Percentiles rank a stretch among this genome's conserved stretches.
These are phyloP conservation scores for Drosophila grimshawi DNA, from an alignment of 1,140 invertebrate genomes.

Conservation along the genomic window DNA sequence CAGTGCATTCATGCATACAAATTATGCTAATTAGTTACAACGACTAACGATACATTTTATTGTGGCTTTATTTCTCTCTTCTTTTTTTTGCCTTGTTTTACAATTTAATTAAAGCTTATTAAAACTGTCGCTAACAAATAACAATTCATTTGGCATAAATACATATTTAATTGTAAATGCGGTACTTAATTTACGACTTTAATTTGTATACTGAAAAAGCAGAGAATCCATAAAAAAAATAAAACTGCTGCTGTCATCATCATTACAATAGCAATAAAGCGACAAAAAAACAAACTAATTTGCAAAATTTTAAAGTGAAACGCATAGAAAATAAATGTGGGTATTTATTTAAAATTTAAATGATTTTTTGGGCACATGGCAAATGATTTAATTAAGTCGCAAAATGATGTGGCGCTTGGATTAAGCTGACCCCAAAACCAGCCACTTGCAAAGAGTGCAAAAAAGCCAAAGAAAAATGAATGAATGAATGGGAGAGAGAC, in stretches of 20 bases:
- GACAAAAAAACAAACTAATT: no score
- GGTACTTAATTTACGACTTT: conserved; percentile 61
- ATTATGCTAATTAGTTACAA: conserved; percentile 81
- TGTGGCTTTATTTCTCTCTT: conserved; percentile 46
- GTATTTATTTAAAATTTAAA: conserved; percentile 36
- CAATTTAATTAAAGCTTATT: conserved; percentile 75
- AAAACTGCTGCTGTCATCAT: not conserved
- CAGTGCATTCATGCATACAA: conserved; percentile 67
- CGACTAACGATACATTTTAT: conserved; percentile 22
- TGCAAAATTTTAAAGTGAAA: not conserved
- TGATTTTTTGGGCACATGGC: conserved; percentile 27
- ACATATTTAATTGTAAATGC: conserved; percentile 52
- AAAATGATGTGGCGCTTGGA: conserved; percentile 64
- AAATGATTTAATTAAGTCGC: conserved; percentile 77
- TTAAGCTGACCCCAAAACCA: conserved; percentile 70
- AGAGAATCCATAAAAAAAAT: conserved; percentile 28
- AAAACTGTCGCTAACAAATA: conserved; percentile 55
- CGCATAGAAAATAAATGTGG: conserved; percentile 16
- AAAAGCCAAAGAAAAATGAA: conserved; percentile 47
- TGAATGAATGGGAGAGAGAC: conserved; percentile 26
- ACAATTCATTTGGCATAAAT: conserved; percentile 52
- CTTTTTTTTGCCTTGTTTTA: conserved; percentile 31
- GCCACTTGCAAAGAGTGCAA: conserved; percentile 33
- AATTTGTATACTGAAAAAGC: conserved; percentile 39
- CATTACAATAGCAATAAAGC: no score